Conservation (phyloP, 2,113 vertebrate genomes). For the Rhynchomys soricoides region DNA sequence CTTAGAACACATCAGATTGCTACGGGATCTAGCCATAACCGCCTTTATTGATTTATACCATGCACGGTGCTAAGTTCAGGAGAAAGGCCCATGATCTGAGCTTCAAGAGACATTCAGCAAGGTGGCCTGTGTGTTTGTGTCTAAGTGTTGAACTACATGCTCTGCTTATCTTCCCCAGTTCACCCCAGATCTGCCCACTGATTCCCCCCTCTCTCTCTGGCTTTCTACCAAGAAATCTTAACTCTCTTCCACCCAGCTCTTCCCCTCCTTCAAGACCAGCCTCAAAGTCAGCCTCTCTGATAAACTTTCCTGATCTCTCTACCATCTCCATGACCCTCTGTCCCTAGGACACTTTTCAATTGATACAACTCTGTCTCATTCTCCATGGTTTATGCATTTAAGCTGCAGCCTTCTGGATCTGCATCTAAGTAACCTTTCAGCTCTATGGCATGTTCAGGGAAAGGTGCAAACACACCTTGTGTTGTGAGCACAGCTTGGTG, state of each 20-base stretch:
- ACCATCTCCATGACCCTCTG: not conserved
- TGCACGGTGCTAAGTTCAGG: not conserved
- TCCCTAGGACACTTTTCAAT: not conserved
- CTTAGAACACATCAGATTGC: constrained; percentile 41
- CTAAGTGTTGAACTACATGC: not conserved
- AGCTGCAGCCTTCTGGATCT: not conserved
- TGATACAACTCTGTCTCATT: not conserved
- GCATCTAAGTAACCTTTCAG: not conserved
- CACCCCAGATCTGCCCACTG: not conserved
- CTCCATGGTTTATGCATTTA: not conserved
- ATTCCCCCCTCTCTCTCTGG: not conserved
- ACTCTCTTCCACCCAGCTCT: not conserved
- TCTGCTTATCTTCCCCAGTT: not conserved
- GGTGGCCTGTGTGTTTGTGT: not conserved
- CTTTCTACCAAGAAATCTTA: constrained; percentile 19
- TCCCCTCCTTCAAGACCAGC: not conserved
- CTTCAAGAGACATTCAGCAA: not conserved
- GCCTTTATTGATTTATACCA: constrained; percentile 69
- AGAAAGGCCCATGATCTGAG: not conserved
- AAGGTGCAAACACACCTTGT: too few species aligned
- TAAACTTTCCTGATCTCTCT: not conserved
- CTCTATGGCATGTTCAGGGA: not conserved
- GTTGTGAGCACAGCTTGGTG: not conserved
- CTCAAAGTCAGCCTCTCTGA: constrained; percentile 32
- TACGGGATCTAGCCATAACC: not conserved